Base-by-base conservation (phyloP, 2,113 vertebrate species). In the Alexandromys fortis region DNA sequence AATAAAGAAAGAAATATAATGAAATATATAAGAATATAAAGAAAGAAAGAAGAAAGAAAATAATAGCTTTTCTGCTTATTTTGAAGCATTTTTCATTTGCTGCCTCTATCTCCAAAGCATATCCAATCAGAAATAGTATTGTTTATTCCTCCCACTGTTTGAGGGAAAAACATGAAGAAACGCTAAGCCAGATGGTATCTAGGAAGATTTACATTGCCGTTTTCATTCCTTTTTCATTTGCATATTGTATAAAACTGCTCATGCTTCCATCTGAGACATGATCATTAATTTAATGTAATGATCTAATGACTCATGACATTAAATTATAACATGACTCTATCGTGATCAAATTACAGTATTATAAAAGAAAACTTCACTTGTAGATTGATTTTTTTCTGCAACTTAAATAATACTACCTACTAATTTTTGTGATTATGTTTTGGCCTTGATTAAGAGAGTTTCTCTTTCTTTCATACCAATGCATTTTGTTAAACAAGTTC, bases 271-370 rank as follows among this genome's bases (percentile, higher is more conserved):
- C 73, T 94, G 88, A 96, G 38, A 78, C 73, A 73, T 92, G 78
- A 91, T 96, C 78, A 85, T 96, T 97, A 91, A 95, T 93, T 96
- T 95, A 91, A 90, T 94, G 70, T 87, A 89, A 86, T 94, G 75
- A 89, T 94, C 68, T 97, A 97, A 92, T 96, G 83, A 45, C 63
- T 97, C 75, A 67, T 90, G 91, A 81, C 58, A 89, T 95, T 94
- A 97, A 96, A 95, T 96, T 97, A 90, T 90, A 91, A 77, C 17
- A 26, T 83, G 85, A 91, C 75, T 42, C 42, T 83, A 96, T 83
- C 45, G 90, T 85, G 49, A 89, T 16, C 49, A 87, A 86, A 94
- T 95, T 92, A 96, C 1, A 91, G 49, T 73, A 89, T 95, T n/a
- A 95, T 30, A 92, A 94, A 49, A 17, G 38, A 95, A 88, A 49